Evolutionary conservation across 2,888 invertebrate genomes (phyloP), one percentile per base, ranked within the genome.

Genomic region (Noctua janthe): DNA sequence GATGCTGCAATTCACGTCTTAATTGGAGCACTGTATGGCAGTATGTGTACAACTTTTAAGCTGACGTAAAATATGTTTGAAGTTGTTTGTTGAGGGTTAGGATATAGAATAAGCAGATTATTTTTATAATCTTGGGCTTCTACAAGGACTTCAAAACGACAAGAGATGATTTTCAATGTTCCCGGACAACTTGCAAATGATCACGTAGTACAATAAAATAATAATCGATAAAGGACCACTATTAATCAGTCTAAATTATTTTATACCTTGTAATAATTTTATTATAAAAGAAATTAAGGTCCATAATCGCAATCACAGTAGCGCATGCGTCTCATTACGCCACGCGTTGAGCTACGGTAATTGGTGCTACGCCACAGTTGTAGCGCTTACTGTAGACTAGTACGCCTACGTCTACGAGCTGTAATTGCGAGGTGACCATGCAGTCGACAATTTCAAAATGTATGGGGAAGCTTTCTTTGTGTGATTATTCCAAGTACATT

Each of bases 1-100:
- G 88, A 74, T 79, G 85, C 75, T 73, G 70, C 84, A 84, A 80
- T 86, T 88, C 78, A 80, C 82, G 75, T 76, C 75, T 70, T 88
- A 88, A 88, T 86, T 80, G 75, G 78, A 74, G 86, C 76, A 67
- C 17, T 64, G 82, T 39, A 76, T 76, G 62, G 43, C 49, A 72
- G 80, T 66, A 51, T 70, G 76, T 82, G 71, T 67, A 74, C 71
- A 84, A 83, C 70, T 86, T 86, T 86, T 67, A 67, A 83, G 80
- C 75, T 86, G 35, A 76, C 59, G 72, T 73, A 35, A 75, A 83
- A 77, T 80, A 75, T 83, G 67, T 66, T 79, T 71, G 72, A 23
- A 80, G 66, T 85, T 85, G 54, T 51, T 49, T 56, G 49, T 62
- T 76, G 17, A 8, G 17, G 13, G 49, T 29, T 49, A 39, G 20